These are phyloP conservation scores for Trissolcus basalis DNA, from an alignment of 1,140 invertebrate species.

Conservation along the genomic window DNA sequence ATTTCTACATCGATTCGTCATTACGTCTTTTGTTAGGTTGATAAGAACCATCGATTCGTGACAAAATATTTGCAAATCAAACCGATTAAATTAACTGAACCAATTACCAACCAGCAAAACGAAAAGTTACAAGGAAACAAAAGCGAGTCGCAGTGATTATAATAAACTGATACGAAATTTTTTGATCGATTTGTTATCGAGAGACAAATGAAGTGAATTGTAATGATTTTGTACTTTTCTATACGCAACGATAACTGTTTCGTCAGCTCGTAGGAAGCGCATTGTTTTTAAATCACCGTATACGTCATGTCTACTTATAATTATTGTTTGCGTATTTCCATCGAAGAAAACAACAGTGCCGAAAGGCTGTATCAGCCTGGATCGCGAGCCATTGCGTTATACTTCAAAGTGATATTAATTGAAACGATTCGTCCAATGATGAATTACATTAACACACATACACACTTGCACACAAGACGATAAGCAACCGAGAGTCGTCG, in stretches of 20 bases:
- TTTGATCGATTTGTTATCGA: not conserved
- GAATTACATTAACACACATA: constrained; percentile 29
- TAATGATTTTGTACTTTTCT: constrained; percentile 53
- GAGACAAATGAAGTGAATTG: constrained; percentile 13
- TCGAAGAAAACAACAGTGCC: constrained; percentile 33
- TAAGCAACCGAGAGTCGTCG: constrained; percentile 1
- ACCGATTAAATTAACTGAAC: no score
- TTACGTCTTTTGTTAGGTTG: not conserved
- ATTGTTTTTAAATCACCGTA: constrained; percentile 43
- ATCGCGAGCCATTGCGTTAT: constrained; percentile 44
- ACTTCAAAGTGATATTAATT: constrained; percentile 52
- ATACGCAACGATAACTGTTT: constrained; percentile 14
- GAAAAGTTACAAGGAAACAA: no score
- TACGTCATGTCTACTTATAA: constrained; percentile 43
- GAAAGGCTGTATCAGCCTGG: constrained; percentile 56
- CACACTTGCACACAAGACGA: constrained; percentile 14
- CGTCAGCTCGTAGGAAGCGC: constrained; percentile 32
- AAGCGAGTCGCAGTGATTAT: no score
- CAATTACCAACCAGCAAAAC: no score
- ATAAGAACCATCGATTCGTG: no score
- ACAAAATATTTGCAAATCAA: no score
- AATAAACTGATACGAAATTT: no score
- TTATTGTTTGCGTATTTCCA: constrained; percentile 44
- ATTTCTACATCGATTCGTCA: no score
- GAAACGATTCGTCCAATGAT: constrained; percentile 43